These are phyloP conservation scores for Pseudomyrmex flavicornis DNA, from an alignment of 1,140 invertebrate species.

Conservation along the genomic window DNA sequence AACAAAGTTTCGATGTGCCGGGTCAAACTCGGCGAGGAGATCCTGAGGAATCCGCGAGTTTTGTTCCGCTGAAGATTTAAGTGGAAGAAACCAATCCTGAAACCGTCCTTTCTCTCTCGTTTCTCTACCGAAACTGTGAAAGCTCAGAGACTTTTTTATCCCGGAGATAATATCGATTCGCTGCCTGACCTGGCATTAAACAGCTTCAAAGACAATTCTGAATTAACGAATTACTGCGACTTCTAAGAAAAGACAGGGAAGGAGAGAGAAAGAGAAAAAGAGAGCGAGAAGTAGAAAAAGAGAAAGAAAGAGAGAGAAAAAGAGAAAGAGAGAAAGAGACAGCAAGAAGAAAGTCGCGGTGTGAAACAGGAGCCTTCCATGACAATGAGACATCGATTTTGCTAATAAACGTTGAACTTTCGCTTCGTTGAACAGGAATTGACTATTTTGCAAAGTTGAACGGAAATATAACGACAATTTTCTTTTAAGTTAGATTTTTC, in stretches of 20 bases:
- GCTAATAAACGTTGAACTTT: slow-evolving; percentile 36
- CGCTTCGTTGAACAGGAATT: slow-evolving; percentile 2
- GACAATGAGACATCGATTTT: slow-evolving; percentile 42
- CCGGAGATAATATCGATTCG: slow-evolving; percentile 48
- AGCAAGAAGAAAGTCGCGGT: neutral
- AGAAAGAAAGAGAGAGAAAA: neutral
- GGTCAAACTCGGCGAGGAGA: slow-evolving; percentile 43
- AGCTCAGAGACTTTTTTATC: slow-evolving; percentile 55
- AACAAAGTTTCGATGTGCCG: slow-evolving; percentile 48
- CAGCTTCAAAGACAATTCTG: slow-evolving; percentile 50
- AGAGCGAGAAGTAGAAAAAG: too few species aligned
- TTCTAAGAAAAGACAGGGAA: neutral
- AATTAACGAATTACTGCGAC: slow-evolving; percentile 49
- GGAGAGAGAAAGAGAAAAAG: neutral
- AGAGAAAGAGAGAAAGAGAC: too few species aligned
- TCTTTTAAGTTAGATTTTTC: neutral
- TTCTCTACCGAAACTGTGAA: neutral
- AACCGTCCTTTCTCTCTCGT: neutral
- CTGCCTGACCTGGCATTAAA: slow-evolving; percentile 33
- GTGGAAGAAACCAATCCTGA: slow-evolving; percentile 50
- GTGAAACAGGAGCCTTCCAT: neutral
- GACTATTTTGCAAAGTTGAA: neutral
- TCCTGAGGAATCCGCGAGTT: slow-evolving; percentile 60
- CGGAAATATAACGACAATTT: slow-evolving; percentile 11
- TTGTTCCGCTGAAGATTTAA: slow-evolving; percentile 58